Conservation (phyloP, 2,888 invertebrate genomes). For the Lepidocyrtinus sp. region DNA sequence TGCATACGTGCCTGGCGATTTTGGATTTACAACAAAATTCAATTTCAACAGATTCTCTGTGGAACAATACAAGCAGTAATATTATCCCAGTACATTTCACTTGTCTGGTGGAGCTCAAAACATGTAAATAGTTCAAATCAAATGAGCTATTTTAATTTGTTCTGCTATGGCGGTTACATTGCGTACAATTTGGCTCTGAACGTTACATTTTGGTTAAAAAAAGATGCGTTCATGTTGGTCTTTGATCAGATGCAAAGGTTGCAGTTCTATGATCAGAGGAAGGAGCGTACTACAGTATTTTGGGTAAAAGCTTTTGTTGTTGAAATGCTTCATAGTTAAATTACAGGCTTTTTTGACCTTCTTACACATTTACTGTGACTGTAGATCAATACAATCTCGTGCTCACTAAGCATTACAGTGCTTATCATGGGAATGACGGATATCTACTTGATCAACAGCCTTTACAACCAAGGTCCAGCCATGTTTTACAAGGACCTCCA, state of each 20-base stretch:
- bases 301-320: too few species aligned
- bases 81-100: conserved; percentile 49
- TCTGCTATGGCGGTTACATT: conserved; percentile 49
- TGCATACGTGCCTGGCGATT: too few species aligned
- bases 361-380: too few species aligned
- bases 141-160: conserved; percentile 47
- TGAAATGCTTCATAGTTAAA: too few species aligned
- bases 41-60: conserved; percentile 43
- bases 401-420: conserved; percentile 24
- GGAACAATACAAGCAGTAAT: conserved; percentile 47
- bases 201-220: conserved; percentile 58
- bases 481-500: conserved; percentile 49
- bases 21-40: too few species aligned
- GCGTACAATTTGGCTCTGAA: conserved; percentile 53
- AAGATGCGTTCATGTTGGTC: conserved; percentile 35
- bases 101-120: conserved; percentile 37
- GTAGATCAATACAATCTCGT: conserved; percentile 48
- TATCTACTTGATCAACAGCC: conserved; percentile 45
- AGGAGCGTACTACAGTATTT: conserved; percentile 1
- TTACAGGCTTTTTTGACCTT: too few species aligned
- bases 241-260: conserved; percentile 56
- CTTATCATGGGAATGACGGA: conserved; percentile 56
- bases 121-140: conserved; percentile 35
- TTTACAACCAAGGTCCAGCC: conserved; percentile 33
- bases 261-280: conserved; percentile 53